Evolutionary conservation across 2,113 vertebrate species (phyloP), one percentile per base, ranked within the genome.

Genomic region (Megalops atlanticus): DNA sequence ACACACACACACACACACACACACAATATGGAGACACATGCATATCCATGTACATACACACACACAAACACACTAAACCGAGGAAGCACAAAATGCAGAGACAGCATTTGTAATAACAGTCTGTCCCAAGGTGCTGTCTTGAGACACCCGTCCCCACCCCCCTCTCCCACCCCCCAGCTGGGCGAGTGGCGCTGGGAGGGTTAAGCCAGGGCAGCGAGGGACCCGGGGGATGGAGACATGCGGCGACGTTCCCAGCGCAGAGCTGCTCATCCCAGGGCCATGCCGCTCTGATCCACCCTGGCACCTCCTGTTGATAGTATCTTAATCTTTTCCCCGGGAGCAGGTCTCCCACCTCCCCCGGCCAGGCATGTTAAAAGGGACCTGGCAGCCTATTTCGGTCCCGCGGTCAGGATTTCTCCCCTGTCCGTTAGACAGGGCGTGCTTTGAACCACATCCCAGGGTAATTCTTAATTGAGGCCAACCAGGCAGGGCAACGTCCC

Each of bases 291-390:
- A 88, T 88, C 83, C 84, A 78, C 78, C 79, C 82, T 86, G 85
- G 86, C 86, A 88, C 86, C 86, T 88, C 84, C 76, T 74, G 78
- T 82, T 83, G 80, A 87, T 84, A 82, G 83, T 84, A 85, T 87
- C 81, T 85, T 86, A 88, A 89, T 88, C 85, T 89, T 82, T 82
- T 84, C 80, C 73, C 39, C 74, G 80, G 81, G 77, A 52, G 74
- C 49, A 68, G 78, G 84, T 84, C 76, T 76, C 77, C 83, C 77
- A 79, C 79, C 84, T 79, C 82, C 70, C 79, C 24, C n/a, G 31
- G 16, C 83, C 70, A 78, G 45, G 79, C 54, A 35, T 69, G 52
- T 78, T 83, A 80, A 85, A 80, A 85, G 82, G 78, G 80, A 58
- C 58, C 78, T 80, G 52, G 58, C 68, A 24, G 81, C 71, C 85